phyloP scores from a whole-genome alignment of 2,797 vertebrate species.

The Phrynocephalus guinanensis region DNA sequence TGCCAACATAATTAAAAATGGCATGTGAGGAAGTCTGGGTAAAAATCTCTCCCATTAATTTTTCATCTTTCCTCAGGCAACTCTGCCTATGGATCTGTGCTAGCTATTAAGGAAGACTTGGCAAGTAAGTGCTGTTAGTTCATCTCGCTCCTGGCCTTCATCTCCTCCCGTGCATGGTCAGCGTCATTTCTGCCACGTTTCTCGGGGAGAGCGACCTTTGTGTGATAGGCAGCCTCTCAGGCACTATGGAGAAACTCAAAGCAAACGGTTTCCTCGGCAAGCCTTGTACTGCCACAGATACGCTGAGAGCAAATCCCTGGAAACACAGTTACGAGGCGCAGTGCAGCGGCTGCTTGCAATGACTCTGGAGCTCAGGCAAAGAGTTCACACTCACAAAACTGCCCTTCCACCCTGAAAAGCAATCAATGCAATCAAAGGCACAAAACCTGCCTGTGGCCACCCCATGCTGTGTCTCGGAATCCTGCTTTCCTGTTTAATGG shows the following conservation, averaged over 20 bases:
- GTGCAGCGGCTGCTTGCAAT: accelerated
- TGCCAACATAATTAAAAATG: conserved; percentile 67
- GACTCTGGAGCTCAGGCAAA: not conserved
- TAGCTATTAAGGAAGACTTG: conserved; percentile 63
- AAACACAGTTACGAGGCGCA: not conserved
- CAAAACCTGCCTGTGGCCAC: conserved; percentile 21
- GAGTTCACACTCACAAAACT: conserved; percentile 4
- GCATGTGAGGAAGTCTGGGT: conserved; percentile 67
- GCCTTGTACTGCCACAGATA: accelerated
- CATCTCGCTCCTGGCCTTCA: not conserved
- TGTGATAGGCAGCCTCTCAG: not conserved
- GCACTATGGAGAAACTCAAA: not conserved
- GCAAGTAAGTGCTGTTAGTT: conserved; percentile 35
- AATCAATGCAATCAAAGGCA: conserved; percentile 35
- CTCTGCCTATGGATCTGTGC: conserved; percentile 67
- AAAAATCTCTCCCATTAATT: conserved; percentile 72
- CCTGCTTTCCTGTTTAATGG: conserved; percentile 17
- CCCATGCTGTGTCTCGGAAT: not conserved
- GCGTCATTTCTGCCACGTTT: accelerated
- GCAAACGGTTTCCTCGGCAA: not conserved
- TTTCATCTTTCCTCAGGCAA: conserved; percentile 74
- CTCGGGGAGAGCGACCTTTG: conserved; percentile 11
- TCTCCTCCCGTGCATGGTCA: accelerated
- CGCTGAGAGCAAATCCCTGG: not conserved
- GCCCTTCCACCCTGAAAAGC: not conserved